These are phyloP conservation scores for Tachystola acroxantha DNA, from an alignment of 2,888 invertebrate genomes.

Conservation along the genomic window DNA sequence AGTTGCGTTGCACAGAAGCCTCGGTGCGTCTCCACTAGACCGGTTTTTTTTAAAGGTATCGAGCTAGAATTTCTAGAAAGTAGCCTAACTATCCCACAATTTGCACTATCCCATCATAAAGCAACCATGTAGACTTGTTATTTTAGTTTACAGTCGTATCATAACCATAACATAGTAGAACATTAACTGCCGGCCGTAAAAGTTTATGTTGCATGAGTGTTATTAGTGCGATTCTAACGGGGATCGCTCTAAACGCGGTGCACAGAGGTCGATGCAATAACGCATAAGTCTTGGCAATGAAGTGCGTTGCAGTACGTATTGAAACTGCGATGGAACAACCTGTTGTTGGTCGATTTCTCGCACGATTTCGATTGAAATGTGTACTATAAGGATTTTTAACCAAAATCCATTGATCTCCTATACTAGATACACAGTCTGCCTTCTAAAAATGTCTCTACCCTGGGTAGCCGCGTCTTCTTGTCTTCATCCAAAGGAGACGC, in stretches of 20 bases:
- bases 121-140: neutral
- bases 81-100: neutral
- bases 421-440: too few species aligned
- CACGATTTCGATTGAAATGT: too few species aligned
- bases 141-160: neutral
- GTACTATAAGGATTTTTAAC: too few species aligned
- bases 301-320: conserved; percentile 7
- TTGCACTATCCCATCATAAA: neutral
- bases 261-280: conserved; percentile 13
- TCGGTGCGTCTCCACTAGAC: too few species aligned
- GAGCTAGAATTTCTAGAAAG: too few species aligned
- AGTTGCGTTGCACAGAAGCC: too few species aligned
- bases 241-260: neutral
- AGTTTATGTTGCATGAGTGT: conserved; percentile 8
- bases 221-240: conserved; percentile 12
- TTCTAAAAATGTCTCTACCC: too few species aligned
- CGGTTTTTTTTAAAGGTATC: too few species aligned
- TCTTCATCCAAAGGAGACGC: too few species aligned
- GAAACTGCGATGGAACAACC: conserved; percentile 11
- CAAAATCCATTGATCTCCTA: too few species aligned
- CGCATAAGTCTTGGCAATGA: conserved; percentile 15
- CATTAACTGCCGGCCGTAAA: conserved; percentile 5
- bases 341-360: neutral
- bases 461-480: too few species aligned
- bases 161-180: conserved; percentile 2